A percentile compares a stretch with the other conserved stretches of the same genome.
Conservation (phyloP, 2,888 invertebrate genomes). For the Elegia similella region DNA sequence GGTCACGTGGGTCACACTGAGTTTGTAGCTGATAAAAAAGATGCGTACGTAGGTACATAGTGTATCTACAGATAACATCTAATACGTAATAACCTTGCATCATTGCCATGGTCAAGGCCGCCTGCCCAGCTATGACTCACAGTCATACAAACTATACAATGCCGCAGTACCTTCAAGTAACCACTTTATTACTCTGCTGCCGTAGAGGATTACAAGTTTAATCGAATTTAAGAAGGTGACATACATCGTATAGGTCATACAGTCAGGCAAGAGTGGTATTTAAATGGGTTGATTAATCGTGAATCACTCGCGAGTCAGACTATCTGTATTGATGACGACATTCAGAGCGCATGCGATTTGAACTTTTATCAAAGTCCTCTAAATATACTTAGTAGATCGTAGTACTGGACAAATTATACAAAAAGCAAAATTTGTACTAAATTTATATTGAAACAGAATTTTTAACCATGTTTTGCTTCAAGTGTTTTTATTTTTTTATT, state of each 20-base stretch:
- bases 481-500: too few species aligned
- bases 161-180: not conserved
- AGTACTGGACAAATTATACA: too few species aligned
- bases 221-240: not conserved
- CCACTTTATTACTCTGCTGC: not conserved
- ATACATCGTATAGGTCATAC: not conserved
- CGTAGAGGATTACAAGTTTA: not conserved
- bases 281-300: constrained; percentile 1
- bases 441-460: too few species aligned
- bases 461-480: too few species aligned
- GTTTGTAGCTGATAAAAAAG: not conserved
- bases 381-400: too few species aligned
- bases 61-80: not conserved
- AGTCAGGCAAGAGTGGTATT: constrained; percentile 12
- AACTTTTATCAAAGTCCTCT: too few species aligned
- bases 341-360: too few species aligned
- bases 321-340: not conserved
- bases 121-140: not conserved
- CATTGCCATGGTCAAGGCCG: constrained; percentile 30
- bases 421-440: too few species aligned
- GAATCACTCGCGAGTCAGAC: not conserved
- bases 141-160: not conserved
- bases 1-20: not conserved
- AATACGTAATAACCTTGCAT: constrained; percentile 4
- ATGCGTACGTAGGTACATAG: not conserved